A percentile compares a stretch with the other conserved stretches of the same genome.
Evolutionary conservation across 2,113 vertebrate species (phyloP).

Genomic region (Petromus typicus): DNA sequence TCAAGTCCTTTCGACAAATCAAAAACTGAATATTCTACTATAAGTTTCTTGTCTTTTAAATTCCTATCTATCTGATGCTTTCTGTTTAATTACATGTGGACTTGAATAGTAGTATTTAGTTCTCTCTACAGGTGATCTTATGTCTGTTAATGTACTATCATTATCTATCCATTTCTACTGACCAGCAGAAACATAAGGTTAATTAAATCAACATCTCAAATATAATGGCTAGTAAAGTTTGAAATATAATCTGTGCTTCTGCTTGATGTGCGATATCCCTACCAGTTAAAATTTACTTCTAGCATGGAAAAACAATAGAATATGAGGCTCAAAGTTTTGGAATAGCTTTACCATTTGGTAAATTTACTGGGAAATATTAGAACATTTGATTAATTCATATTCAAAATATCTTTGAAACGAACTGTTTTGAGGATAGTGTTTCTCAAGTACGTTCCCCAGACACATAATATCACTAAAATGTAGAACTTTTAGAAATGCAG

Average conservation of each 20-base stretch:
- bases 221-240: slow-evolving; percentile 6
- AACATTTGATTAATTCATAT: slow-evolving; percentile 47
- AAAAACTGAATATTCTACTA: slow-evolving; percentile 45
- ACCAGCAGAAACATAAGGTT: slow-evolving; percentile 4
- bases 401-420: slow-evolving; percentile 32
- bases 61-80: slow-evolving; percentile 31
- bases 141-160: background rate
- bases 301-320: slow-evolving; percentile 39
- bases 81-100: slow-evolving; percentile 46
- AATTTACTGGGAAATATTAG: background rate
- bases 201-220: slow-evolving; percentile 50
- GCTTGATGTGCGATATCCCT: slow-evolving; percentile 30
- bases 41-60: slow-evolving; percentile 42
- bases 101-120: background rate
- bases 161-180: background rate
- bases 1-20: slow-evolving; percentile 3
- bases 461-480: background rate
- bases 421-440: background rate
- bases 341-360: slow-evolving; percentile 7
- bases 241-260: slow-evolving; percentile 27
- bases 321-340: background rate
- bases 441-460: background rate
- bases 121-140: background rate
- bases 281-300: slow-evolving; percentile 56
- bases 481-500: slow-evolving; percentile 37